Base-by-base conservation (phyloP, 1,140 invertebrate species). In the Drosophila ironensis region DNA sequence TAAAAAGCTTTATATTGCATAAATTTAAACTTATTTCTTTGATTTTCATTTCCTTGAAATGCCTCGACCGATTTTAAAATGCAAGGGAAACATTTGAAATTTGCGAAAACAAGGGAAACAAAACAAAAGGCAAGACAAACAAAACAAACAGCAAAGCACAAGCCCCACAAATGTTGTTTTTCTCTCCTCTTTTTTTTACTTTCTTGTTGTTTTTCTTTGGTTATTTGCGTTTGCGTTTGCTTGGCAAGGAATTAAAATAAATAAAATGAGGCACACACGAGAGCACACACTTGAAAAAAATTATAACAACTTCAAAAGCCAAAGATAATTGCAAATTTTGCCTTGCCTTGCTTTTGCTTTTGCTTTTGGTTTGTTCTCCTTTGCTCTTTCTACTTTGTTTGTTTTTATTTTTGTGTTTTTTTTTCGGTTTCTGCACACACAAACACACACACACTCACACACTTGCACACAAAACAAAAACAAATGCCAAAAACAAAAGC, bases 281-380 rank as follows among this genome's bases (percentile, higher is more conserved):
- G 37, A 19, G 37, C 27, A 57, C 22, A 42, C 8, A 38, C 8
- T 30, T 30, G 28, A 30, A 30, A 12, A 12, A 33, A 33, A 33
- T n/a, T n/a, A n/a, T n/a, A n/a, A n/a, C n/a, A 33, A 33, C 30
- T 33, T 33, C n/a, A 33, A 33, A 33, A 33, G 44, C 64, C 69
- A 59, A 69, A 69, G 70, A 59, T 70, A 70, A 59, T 52, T 50
- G 20, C 27, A 64, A 63, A n/a, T n/a, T n/a, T n/a, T n/a, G n/a
- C n/a, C n/a, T n/a, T n/a, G n/a, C n/a, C n/a, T n/a, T n/a, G n/a
- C n/a, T n/a, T n/a, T n/a, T 48, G 44, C 51, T 47, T 24, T 9
- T 47, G 28, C 16, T 30, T 50, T 54, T 22, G 14, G 11, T 48
- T 22, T 48, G 16, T n/a, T 54, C 20, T 48, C 17, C 9, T 33